Evolutionary conservation across 2,888 invertebrate species (phyloP).

Genomic region (Hydroisotoma schaefferi): DNA sequence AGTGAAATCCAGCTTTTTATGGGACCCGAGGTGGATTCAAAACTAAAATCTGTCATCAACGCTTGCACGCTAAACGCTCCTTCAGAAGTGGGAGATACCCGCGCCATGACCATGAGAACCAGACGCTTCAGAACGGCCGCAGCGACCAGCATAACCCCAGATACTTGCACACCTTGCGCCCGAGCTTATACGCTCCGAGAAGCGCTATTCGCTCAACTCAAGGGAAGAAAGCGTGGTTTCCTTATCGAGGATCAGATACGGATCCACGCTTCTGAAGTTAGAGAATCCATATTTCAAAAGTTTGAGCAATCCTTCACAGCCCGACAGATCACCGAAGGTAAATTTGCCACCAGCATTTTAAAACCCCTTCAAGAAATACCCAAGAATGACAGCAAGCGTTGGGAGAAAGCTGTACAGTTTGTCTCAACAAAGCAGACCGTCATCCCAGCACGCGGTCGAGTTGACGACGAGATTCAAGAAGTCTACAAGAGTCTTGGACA

Average conservation of each 20-base stretch:
- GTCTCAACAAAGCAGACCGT: background rate
- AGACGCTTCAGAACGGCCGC: background rate
- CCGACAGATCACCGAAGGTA: slow-evolving; percentile 5
- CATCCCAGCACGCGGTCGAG: slow-evolving; percentile 3
- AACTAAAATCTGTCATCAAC: slow-evolving; percentile 1
- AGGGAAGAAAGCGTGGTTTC: background rate
- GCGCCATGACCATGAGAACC: too few species aligned
- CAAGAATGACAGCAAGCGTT: too few species aligned
- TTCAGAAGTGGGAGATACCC: background rate
- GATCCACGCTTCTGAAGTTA: background rate
- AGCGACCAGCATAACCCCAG: background rate
- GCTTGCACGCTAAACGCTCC: background rate
- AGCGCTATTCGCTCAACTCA: background rate
- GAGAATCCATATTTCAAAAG: slow-evolving; percentile 1
- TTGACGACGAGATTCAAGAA: slow-evolving; percentile 5
- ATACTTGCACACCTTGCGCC: background rate
- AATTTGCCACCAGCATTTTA: too few species aligned
- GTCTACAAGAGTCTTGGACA: slow-evolving; percentile 8
- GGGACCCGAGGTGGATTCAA: too few species aligned
- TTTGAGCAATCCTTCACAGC: slow-evolving; percentile 2
- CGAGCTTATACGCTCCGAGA: background rate
- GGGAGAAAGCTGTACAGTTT: background rate
- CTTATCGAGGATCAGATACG: background rate
- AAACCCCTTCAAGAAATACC: too few species aligned
- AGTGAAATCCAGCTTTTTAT: too few species aligned